Base-by-base conservation (phyloP, 2,888 invertebrate species). In the Metellina segmentata region DNA sequence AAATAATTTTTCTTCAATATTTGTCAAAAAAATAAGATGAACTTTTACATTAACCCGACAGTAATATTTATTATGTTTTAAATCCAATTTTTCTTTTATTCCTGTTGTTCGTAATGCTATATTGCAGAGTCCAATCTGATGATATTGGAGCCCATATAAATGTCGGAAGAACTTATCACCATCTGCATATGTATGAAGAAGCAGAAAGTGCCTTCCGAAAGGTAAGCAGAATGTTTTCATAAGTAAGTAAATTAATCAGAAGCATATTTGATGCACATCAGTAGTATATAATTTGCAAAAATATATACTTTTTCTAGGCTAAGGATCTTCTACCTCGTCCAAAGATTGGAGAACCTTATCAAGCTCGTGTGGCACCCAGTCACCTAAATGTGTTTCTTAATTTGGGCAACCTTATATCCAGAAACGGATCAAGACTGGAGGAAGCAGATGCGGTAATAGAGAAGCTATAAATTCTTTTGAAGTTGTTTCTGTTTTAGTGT, bases 321-420 rank as follows among this genome's bases (percentile, higher is more conserved):
- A 98, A 98, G 95, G 97, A 97, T 8, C 95, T 98, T 34, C 96
- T 98, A 85, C 98, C 98, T 0, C 97, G 98, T 95, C 98, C 98
- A 0, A 98, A 98, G 94, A 97, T 98, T 9, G 99, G 99, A 5
- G 98, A 98, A 95, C 97, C 97, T 34, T 99, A 99, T 95, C 98
- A 98, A 95, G 98, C 99, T 0, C 96, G 99, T 92, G 98, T 99
- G 94, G 98, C 99, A 0, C 99, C 99, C 0, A 98, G 98, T 95
- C 98, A 99, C 95, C 96, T 99, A 89, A 99, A 98, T 95, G 99
- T 99, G 0, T 99, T 98, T 95, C 96, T 99, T 83, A 99, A 99
- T 95, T 96, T 99, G 93, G 99, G 98, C 1, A 98, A 98, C 95
- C 96, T 99, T 94, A 98, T 99, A 94, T 98, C 98, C 6, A 97